These are phyloP conservation scores for Notodonta ziczac DNA, from an alignment of 2,888 invertebrate genomes.

Conservation along the genomic window DNA sequence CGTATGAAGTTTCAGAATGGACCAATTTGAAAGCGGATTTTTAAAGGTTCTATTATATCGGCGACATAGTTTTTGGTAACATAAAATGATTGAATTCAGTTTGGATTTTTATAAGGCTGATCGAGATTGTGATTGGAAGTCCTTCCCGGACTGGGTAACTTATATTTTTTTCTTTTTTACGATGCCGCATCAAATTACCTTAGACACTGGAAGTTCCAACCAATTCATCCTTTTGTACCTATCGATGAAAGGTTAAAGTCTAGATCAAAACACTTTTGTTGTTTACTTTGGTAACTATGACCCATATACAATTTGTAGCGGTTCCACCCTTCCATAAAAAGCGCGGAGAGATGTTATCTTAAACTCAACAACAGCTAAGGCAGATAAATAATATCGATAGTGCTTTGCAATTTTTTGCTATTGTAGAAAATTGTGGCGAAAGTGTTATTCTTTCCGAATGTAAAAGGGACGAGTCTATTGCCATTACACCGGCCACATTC, in stretches of 20 bases:
- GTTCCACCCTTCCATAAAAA: constrained; percentile 32
- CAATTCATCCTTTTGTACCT: constrained; percentile 32
- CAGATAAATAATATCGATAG: constrained; percentile 3
- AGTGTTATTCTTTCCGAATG: no score
- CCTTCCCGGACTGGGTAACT: no score
- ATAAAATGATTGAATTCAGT: no score
- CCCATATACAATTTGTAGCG: constrained; percentile 44
- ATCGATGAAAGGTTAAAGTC: constrained; percentile 57
- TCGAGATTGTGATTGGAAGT: no score
- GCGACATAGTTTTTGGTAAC: no score
- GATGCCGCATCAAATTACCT: constrained; percentile 24
- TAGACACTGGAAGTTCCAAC: constrained; percentile 13
- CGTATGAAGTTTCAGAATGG: no score
- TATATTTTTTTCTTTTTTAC: background rate
- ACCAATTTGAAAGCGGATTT: no score
- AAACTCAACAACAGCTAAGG: constrained; percentile 7
- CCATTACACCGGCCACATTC: no score
- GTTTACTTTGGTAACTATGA: constrained; percentile 26
- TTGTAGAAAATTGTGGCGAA: background rate
- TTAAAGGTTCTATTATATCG: no score
- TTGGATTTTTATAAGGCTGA: no score
- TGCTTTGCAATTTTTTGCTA: background rate
- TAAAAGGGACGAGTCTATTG: no score
- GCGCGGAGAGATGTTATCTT: constrained; percentile 28
- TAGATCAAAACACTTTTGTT: constrained; percentile 36